Percentiles rank a stretch among this genome's conserved stretches.
phyloP scores from a whole-genome alignment of 1,140 invertebrate species.

The Proctacanthus coquilletti region DNA sequence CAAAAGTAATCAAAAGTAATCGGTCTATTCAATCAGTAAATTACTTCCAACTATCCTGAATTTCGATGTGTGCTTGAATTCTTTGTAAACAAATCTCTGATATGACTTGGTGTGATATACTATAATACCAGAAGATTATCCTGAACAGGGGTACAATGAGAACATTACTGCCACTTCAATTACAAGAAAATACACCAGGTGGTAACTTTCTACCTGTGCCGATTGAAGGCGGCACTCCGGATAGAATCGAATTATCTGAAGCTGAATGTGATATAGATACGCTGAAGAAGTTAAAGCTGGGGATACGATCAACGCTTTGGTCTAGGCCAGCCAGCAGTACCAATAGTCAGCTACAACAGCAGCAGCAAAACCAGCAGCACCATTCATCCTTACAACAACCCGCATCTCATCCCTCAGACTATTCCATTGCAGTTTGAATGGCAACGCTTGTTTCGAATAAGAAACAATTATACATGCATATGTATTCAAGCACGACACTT shows the following conservation, averaged over 20 bases:
- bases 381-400: constrained; percentile 3
- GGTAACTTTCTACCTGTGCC: constrained; percentile 13
- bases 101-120: too few species aligned
- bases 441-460: too few species aligned
- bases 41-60: too few species aligned
- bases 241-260: constrained; percentile 44
- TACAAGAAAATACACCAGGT: constrained; percentile 16
- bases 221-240: constrained; percentile 24
- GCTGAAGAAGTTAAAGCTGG: constrained; percentile 56
- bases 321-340: constrained; percentile 37
- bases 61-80: too few species aligned
- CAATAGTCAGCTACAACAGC: constrained; percentile 36
- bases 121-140: constrained; percentile 8
- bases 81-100: too few species aligned
- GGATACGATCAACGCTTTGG: constrained; percentile 53
- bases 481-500: too few species aligned
- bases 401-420: constrained; percentile 34
- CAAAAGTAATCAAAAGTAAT: neutral
- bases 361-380: constrained; percentile 15
- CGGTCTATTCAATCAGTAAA: too few species aligned
- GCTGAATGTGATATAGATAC: constrained; percentile 60
- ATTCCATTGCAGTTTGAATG: constrained; percentile 46
- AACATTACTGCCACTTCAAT: constrained; percentile 38
- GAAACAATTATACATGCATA: too few species aligned
- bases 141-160: constrained; percentile 43